Conservation (phyloP, 2,888 invertebrate species). For the Limnephilus rhombicus region DNA sequence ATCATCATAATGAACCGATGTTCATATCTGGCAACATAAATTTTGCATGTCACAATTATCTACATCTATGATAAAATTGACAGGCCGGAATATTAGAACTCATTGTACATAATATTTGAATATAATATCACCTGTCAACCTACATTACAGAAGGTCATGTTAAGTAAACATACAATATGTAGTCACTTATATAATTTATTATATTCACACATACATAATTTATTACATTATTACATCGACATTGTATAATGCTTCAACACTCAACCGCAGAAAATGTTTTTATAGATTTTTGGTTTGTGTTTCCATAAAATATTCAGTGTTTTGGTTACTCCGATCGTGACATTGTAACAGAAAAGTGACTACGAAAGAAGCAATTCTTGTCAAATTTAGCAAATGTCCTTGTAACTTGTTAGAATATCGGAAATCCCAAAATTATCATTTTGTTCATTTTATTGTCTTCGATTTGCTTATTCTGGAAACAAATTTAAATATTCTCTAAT, state of each 20-base stretch:
- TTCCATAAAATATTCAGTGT: background rate
- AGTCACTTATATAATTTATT: background rate
- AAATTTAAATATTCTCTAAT: background rate
- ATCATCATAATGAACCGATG: background rate
- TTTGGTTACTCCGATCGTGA: background rate
- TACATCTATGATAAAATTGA: no score
- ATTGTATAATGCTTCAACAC: background rate
- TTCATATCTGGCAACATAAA: background rate
- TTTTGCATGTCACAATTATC: background rate
- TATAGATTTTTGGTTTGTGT: background rate
- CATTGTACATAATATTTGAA: background rate
- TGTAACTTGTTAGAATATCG: background rate
- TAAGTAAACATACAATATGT: background rate
- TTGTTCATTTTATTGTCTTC: background rate
- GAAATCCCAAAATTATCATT: no score
- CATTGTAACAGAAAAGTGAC: background rate
- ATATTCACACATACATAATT: background rate
- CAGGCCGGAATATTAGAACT: background rate
- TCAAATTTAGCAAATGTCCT: background rate
- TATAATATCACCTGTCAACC: background rate
- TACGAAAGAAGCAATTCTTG: background rate
- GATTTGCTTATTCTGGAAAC: background rate
- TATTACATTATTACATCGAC: background rate
- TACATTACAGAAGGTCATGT: background rate
- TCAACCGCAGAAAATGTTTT: background rate